Evolutionary conservation across 1,140 invertebrate species (phyloP), one percentile per base, ranked within the genome.

Genomic region (Lordiphosa collinella): DNA sequence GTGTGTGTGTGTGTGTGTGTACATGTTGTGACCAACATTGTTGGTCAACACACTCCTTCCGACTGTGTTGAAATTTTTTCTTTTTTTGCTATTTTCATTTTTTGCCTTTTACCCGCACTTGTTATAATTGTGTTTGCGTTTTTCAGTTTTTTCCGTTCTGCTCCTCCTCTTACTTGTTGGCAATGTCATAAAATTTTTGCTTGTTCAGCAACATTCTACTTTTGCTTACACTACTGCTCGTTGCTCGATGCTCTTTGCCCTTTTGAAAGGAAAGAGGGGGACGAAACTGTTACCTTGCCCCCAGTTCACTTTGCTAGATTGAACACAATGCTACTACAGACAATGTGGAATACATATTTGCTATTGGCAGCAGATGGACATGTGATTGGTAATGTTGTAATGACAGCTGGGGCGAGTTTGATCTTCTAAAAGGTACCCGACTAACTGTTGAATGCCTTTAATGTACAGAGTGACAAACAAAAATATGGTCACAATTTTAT

Each of bases 91-190:
- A 36, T 31, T 47, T 43, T 31, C 38, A 6, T 22, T 31, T 36
- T 50, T 59, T 46, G 1, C 58, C 51, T 48, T 32, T 50, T 68
- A 36, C 54, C 65, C 66, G 61, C 76, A 80, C 75, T 80, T 80
- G 75, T 82, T 80, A 80, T 80, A 80, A 80, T 80, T 80, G 75
- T 80, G 75, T 80, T 80, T 80, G 71, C 75, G 71, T 82, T 80
- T 80, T 80, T 82, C 76, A 82, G 72, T 75, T 64, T 57, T 56
- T n/a, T 5, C 22, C 29, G 44, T 37, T 50, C 48, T 59, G 40
- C 12, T 43, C 32, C 64, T 40, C 50, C 43, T 48, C 51, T 71
- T 60, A 60, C 60, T 66, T 73, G 75, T 70, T 82, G 53, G 76
- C 70, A 75, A 80, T 80, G 75, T 80, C 76, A 80, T 80, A 80